A percentile compares a stretch with the other conserved stretches of the same genome.
These are phyloP conservation scores for Caenorhabditis briggsae DNA, from an alignment of 1,140 invertebrate genomes.

Conservation along the genomic window DNA sequence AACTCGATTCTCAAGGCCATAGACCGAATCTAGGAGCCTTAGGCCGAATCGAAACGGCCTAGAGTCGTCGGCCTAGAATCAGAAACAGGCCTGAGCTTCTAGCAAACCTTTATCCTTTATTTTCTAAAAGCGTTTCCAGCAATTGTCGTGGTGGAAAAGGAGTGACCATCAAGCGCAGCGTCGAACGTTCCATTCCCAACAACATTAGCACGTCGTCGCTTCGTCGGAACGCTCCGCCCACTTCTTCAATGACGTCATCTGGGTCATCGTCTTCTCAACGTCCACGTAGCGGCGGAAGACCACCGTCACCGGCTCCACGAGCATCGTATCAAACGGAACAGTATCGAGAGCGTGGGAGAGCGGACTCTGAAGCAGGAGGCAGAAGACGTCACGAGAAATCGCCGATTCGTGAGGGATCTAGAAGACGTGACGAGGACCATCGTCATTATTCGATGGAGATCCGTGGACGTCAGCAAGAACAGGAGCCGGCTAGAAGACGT, in stretches of 20 bases:
- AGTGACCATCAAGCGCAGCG: neutral
- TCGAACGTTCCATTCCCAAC: conserved; percentile 19
- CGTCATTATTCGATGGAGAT: neutral
- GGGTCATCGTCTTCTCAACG: neutral
- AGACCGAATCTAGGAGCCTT: too few relatives aligned
- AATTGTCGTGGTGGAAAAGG: conserved; percentile 22
- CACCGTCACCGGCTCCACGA: neutral
- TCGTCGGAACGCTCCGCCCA: neutral
- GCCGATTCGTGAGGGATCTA: neutral
- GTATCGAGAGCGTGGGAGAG: neutral
- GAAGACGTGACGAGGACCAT: neutral
- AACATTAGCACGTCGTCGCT: conserved; percentile 29
- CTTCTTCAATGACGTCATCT: neutral
- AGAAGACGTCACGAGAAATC: neutral
- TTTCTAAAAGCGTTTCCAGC: neutral
- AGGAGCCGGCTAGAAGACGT: conserved; percentile 17
- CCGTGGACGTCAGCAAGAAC: neutral
- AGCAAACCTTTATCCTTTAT: neutral
- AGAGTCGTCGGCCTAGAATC: too few relatives aligned
- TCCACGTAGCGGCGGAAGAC: neutral
- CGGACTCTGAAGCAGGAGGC: too few relatives aligned
- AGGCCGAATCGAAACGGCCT: too few relatives aligned
- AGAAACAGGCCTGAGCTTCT: neutral
- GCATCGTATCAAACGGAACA: conserved; percentile 39
- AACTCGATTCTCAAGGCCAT: too few relatives aligned